phyloP scores from a whole-genome alignment of 2,113 vertebrate genomes.

The Chloropsis hardwickii region DNA sequence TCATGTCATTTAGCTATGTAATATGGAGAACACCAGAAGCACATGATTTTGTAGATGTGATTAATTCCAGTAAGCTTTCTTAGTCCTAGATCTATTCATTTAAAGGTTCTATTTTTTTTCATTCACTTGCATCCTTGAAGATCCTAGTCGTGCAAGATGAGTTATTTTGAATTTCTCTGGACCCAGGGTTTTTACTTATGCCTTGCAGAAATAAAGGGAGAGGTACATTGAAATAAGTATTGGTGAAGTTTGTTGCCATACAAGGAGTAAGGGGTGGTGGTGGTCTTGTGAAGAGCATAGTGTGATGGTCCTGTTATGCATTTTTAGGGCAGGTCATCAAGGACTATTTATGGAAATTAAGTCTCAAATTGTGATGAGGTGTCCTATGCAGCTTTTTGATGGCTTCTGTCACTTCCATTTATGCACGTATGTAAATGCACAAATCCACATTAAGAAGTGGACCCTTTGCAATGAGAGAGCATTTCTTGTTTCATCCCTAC shows the following conservation, averaged over 20 bases:
- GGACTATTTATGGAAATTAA: not conserved
- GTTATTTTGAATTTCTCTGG: not conserved
- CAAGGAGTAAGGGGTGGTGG: rapidly evolving
- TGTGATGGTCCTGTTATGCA: not conserved
- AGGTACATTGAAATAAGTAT: not conserved
- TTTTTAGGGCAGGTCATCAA: not conserved
- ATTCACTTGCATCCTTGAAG: not conserved
- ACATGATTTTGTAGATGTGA: not conserved
- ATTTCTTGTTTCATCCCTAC: not conserved
- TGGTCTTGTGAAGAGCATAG: not conserved
- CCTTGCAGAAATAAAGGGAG: not conserved
- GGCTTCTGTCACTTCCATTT: not conserved
- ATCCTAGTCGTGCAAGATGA: not conserved
- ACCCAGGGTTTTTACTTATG: not conserved
- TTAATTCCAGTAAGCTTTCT: not conserved
- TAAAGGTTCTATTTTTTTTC: not conserved
- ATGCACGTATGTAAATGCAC: rapidly evolving
- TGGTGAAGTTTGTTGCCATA: not conserved
- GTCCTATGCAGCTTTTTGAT: not conserved
- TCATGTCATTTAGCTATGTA: not conserved
- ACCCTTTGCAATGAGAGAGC: not conserved
- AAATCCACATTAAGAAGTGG: not conserved
- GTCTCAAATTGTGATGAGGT: not conserved
- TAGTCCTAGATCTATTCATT: not conserved
- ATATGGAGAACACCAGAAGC: not conserved